Evolutionary conservation across 1,140 invertebrate species (phyloP), one percentile per base, ranked within the genome.

Genomic region (Wiebesia pumilae): DNA sequence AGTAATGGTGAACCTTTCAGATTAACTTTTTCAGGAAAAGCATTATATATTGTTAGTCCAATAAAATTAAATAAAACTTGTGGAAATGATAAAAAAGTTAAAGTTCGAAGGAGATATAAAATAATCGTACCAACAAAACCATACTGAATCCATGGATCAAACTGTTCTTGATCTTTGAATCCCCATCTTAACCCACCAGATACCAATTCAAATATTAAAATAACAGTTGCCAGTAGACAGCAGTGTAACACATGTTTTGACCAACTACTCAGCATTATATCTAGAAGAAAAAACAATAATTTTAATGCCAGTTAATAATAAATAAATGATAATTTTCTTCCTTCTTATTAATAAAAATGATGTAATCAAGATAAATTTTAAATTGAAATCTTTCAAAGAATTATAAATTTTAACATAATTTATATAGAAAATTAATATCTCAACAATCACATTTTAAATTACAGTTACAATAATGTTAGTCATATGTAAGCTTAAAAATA

Each of bases 51-150:
- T 51, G 97, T 96, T 47, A 99, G 93, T 81, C 98, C 98, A 85
- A 97, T 94, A 92, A 98, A 98, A 93, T 99, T 99, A 92, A 98
- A 98, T 19, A 99, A 90, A 81, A 98, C 97, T 95, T 98, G 97
- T 24, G 97, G 97, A 90, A 98, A 94, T 33, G 98, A 97, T 24
- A 99, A 95, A 90, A 99, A 96, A 54, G 98, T 97, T 12, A 98
- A 93, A 81, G 97, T 95, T 85, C 98, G 94, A 73, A 99, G 91
- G 58, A 97, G 90, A 92, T 99, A 99, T 69, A 99, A 95, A 30
- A 89, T 89, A 67, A 97, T 90, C 43, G 97, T 95, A 81, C 95
- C 95, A 81, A 97, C 87, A 88, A 96, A 95, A 69, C 97, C 97
- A 94, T 98, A 98, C 84, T 94, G 93, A 87, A 95, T 94, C 96